Evolutionary conservation across 2,113 vertebrate species (phyloP).

Genomic region (Peromyscus polionotus): DNA sequence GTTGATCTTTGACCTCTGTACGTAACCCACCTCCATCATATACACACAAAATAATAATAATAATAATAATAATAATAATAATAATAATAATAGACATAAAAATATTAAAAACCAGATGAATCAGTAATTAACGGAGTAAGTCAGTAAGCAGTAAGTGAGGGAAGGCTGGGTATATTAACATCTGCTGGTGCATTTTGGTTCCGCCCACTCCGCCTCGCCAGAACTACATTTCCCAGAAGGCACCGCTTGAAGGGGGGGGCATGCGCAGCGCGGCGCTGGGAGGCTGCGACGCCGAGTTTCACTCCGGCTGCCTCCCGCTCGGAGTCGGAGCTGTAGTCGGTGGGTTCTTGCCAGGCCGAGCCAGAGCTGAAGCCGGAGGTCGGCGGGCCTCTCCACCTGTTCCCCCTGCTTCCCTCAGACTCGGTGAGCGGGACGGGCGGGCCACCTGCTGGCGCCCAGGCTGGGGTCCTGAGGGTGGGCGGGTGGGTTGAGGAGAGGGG

Average conservation of each 20-base stretch:
- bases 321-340: neutral
- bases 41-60: neutral
- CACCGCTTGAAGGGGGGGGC: neutral
- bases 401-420: neutral
- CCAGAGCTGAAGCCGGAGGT: neutral
- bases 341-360: neutral
- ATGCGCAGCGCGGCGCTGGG: slow-evolving; percentile 59
- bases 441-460: neutral
- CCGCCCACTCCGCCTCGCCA: neutral
- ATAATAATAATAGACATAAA: neutral
- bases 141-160: neutral
- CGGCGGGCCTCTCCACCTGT: neutral
- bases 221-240: slow-evolving; percentile 81
- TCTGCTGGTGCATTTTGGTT: neutral
- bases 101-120: neutral
- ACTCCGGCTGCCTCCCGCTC: slow-evolving; percentile 39
- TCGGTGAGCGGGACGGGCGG: slow-evolving; percentile 66
- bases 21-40: neutral
- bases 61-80: neutral
- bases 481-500: neutral
- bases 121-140: neutral
- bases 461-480: slow-evolving; percentile 1
- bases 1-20: neutral
- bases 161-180: neutral
- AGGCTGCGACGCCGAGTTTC: slow-evolving; percentile 81